These are phyloP conservation scores for Abrostola tripartita DNA, from an alignment of 2,888 invertebrate genomes.

Conservation along the genomic window DNA sequence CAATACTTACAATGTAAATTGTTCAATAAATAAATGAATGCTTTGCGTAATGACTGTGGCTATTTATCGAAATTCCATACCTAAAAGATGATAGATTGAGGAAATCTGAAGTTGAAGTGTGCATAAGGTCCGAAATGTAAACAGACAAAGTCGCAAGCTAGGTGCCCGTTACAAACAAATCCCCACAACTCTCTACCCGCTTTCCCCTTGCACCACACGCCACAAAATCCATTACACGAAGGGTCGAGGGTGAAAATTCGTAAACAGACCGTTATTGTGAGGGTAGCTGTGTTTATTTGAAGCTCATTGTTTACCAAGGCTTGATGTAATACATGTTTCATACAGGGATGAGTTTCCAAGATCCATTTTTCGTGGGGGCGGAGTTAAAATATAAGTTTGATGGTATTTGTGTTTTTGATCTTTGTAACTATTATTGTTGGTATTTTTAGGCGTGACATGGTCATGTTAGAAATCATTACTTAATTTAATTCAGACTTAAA, in stretches of 20 bases:
- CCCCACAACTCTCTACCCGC: slow-evolving; percentile 9
- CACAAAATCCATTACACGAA: slow-evolving; percentile 56
- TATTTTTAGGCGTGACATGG: slow-evolving; percentile 10
- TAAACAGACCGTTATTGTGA: slow-evolving; percentile 48
- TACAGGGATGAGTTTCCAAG: slow-evolving; percentile 36
- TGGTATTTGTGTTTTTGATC: not conserved
- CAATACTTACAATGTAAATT: no score
- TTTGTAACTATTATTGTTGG: slow-evolving; percentile 3
- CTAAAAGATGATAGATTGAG: no score
- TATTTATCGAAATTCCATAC: no score
- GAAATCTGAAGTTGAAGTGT: no score
- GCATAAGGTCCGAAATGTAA: no score
- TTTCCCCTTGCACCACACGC: slow-evolving; percentile 8
- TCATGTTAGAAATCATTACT: no score
- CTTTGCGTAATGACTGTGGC: no score
- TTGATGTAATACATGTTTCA: slow-evolving; percentile 41
- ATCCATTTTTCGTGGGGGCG: slow-evolving; percentile 37
- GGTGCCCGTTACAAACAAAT: not conserved
- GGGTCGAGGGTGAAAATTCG: slow-evolving; percentile 55
- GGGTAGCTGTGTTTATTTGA: slow-evolving; percentile 54
- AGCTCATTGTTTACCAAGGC: slow-evolving; percentile 50
- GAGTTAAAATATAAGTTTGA: not conserved
- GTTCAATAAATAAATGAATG: no score
- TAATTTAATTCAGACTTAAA: no score
- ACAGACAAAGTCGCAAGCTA: not conserved